Evolutionary conservation across 2,888 invertebrate species (phyloP).

Genomic region (Lamellibrachia columna): DNA sequence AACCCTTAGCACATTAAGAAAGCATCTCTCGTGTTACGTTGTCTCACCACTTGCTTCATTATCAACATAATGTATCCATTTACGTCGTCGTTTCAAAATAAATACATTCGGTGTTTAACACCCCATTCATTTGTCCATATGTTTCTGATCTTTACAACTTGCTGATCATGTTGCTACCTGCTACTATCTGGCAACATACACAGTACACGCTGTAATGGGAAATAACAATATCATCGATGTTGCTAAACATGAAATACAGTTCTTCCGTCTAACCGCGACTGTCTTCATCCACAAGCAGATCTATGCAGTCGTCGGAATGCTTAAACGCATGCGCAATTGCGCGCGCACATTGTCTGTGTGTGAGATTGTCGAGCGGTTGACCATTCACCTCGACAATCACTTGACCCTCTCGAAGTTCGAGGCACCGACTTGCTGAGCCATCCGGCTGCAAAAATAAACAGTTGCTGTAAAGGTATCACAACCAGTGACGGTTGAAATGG

Average conservation of each 20-base stretch:
- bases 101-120: no score
- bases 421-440: conserved; percentile 87
- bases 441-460: conserved; percentile 77
- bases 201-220: neutral
- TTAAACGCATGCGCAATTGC: conserved; percentile 86
- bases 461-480: neutral
- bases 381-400: conserved; percentile 92
- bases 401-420: conserved; percentile 92
- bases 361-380: conserved; percentile 75
- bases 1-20: no score
- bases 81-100: no score
- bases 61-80: no score
- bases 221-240: neutral
- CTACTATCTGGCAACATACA: neutral
- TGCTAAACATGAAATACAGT: neutral
- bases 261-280: neutral
- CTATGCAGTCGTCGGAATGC: neutral
- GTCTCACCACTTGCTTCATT: no score
- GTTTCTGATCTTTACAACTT: no score
- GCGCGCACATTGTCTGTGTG: conserved; percentile 90
- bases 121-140: no score
- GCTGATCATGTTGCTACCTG: neutral
- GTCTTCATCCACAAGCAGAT: neutral
- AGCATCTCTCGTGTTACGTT: no score
- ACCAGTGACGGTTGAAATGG: neutral